Base-by-base conservation (phyloP, 2,113 vertebrate genomes). In the Monopterus albus region DNA sequence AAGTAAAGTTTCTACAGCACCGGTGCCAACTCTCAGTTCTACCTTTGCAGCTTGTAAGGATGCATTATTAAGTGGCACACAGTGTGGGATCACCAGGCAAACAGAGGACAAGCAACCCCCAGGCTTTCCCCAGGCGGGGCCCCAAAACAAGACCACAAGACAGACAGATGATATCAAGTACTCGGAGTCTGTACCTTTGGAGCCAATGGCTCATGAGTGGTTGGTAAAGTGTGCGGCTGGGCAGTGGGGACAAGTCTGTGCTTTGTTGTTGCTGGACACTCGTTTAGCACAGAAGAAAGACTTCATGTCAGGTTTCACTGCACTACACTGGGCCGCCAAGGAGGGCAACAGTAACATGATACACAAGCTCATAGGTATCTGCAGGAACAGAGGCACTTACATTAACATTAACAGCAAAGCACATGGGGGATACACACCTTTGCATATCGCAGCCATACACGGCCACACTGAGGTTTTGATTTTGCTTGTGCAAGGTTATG, bases 261-360 rank as follows among this genome's bases (percentile, higher is more conserved):
- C 92, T 60, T 77, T 98, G 50, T 88, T 99, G 46, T 88, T 96
- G 83, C 85, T 87, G 3, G 95, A 99, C 6, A 29, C 85, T 6
- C 89, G 89, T 26, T 84, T 99, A 75, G 95, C 93, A 0, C 91
- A 90, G 42, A 96, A 92, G 57, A 93, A 89, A 67, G 95, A 96
- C 84, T 98, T 99, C 91, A 94, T 97, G 75, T 97, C 95, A 0
- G 97, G 98, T 0, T 98, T 96, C 92, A 98, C 96, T 0, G 96
- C 95, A 1, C 89, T 99, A 31, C 98, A 99, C 81, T 99, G 98
- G 98, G 97, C 97, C 0, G 96, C 96, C 31, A 99, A 99, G 81
- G 94, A 84, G 0, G 96, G 96, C 53, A 94, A 94, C 88, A 69
- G 87, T 0, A 92, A 95, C 70, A 96, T 95, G 92, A 85, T 96